Base-by-base conservation (phyloP, 1,140 invertebrate genomes). In the Colletes latitarsis region DNA sequence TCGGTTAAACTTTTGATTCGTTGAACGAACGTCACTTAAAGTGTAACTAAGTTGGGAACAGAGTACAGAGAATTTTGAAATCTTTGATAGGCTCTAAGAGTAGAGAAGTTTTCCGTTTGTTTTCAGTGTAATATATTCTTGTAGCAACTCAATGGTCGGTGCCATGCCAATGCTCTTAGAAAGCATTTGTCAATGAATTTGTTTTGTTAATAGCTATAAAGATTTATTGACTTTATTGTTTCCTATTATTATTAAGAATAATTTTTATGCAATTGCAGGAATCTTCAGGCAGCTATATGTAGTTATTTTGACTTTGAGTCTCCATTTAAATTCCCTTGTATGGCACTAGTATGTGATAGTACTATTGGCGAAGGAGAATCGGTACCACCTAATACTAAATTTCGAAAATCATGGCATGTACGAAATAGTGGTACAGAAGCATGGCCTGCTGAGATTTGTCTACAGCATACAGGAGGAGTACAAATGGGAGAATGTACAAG, bases 211-310 rank as follows among this genome's bases (percentile, higher is more conserved):
- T 12, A 49, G 0, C 10, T 12, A 12, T 49, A 43, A 43, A 43
- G 43, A 43, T 10, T 49, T 49, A 49, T 10, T 12, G 6, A 46
- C 43, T 6, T 46, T 8, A 46, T 9, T 46, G 9, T 46, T 9
- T 9, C 43, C 43, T 46, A 9, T 8, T 58, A 6, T 43, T n/a
- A 12, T 43, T 46, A n/a, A 64, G 64, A 17, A 49, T 60, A 69
- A 67, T 55, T 30, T n/a, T 57, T 15, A 4, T 60, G 58, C 84
- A 90, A 85, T 89, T 84, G 57, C 94, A 99, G 98, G 98, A 99
- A 99, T 94, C 94, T 99, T 66, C 98, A 99, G 94, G 97, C 97
- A 83, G 98, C 98, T 66, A 96, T 99, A 87, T 97, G 98, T 93
- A 98, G 98, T 86, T 99, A 99, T 92, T 97, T 99, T 94, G 98